Base-by-base conservation (phyloP, 2,113 vertebrate genomes). In the Colossoma macropomum region DNA sequence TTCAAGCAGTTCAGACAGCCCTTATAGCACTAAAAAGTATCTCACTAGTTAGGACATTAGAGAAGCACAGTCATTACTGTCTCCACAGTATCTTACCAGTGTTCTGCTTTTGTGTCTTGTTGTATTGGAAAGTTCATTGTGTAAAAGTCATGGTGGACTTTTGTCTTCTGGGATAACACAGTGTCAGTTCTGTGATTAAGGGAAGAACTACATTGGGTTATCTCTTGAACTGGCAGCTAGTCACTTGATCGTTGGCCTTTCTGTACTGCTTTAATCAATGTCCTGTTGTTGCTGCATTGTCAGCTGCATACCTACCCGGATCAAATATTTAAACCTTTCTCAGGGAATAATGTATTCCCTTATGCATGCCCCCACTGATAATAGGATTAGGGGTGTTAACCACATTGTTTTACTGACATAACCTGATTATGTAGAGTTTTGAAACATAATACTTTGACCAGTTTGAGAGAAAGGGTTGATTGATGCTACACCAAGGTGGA, bases 271-370 rank as follows among this genome's bases (percentile, higher is more conserved):
- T 63, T 82, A 75, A 87, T 87, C 86, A 83, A 34, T 69, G n/a
- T 50, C 9, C 41, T 80, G 48, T 77, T 81, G 73, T 85, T 87
- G 54, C 41, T 75, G 41, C 63, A 60, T 71, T 54, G 52, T 70
- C 63, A 80, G 73, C 41, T 41, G 62, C 63, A 77, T 77, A 83
- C 59, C 25, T 10, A 21, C 73, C 13, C 60, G 52, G 73, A 71
- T 84, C 72, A 80, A 86, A 77, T 54, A 84, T 86, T 80, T 68
- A 86, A 86, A 80, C 21, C 66, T 70, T 63, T 41, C 27, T 74
- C 60, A 62, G 12, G 41, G n/a, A 45, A 60, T 32, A 38, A 65
- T 27, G 72, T 41, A 17, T 77, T 41, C 30, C 52, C 41, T 54
- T 81, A 69, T 79, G 82, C 68, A 45, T 54, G 15, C 25, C 65